Conservation (phyloP, 2,888 invertebrate species). For the Apodemia zela region DNA sequence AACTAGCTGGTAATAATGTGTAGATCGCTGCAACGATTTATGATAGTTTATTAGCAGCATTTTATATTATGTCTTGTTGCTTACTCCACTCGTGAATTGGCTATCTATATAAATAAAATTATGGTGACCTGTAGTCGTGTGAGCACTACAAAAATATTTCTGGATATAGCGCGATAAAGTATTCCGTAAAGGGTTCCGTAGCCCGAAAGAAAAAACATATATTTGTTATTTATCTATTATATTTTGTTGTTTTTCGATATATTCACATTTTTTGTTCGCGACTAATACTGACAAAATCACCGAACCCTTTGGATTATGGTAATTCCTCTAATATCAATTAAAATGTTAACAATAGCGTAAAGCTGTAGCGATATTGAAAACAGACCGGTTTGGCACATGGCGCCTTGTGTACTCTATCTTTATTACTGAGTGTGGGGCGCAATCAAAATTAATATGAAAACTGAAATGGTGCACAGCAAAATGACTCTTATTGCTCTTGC, state of each 20-base stretch:
- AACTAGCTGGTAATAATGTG: conserved; percentile 29
- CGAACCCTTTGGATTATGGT: conserved; percentile 49
- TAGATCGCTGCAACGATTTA: conserved; percentile 21
- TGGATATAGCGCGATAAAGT: too few species aligned
- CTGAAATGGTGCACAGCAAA: conserved; percentile 8
- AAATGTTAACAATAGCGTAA: conserved; percentile 67
- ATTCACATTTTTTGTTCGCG: too few species aligned
- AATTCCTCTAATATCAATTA: conserved; percentile 62
- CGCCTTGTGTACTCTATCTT: conserved; percentile 40
- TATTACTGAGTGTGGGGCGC: conserved; percentile 33
- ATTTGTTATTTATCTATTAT: too few species aligned
- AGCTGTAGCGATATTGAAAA: conserved; percentile 52
- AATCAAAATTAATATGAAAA: conserved; percentile 13
- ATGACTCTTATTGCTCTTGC: not conserved
- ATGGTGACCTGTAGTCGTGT: not conserved
- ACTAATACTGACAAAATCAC: not conserved
- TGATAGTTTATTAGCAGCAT: conserved; percentile 8
- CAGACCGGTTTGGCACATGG: conserved; percentile 64
- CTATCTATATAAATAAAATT: not conserved
- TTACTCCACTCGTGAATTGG: not conserved
- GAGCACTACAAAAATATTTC: not conserved
- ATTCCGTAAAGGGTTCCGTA: too few species aligned
- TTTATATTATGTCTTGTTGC: not conserved
- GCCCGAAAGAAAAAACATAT: too few species aligned
- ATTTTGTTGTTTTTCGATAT: too few species aligned